Evolutionary conservation across 2,797 vertebrate genomes (phyloP).

Genomic region (Protosalanx chinensis): DNA sequence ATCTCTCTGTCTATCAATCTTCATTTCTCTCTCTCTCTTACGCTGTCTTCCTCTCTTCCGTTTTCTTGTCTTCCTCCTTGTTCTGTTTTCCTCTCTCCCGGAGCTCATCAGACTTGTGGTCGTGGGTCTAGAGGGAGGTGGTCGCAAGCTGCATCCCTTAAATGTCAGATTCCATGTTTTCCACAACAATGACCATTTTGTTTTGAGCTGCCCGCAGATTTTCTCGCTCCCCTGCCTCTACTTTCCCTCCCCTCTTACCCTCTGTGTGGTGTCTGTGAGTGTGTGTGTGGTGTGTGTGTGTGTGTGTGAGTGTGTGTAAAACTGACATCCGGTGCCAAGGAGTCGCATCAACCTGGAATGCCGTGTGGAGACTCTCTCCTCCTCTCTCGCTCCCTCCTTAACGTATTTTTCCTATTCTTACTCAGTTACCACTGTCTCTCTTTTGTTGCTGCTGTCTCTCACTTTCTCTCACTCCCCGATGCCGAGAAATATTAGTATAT

Average conservation of each 20-base stretch:
- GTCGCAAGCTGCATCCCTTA: conserved; percentile 61
- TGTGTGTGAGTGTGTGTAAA: conserved; percentile 26
- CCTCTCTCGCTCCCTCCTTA: conserved; percentile 4
- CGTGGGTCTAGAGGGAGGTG: conserved; percentile 38
- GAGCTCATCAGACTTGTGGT: not conserved
- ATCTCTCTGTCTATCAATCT: not conserved
- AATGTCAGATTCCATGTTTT: conserved; percentile 67
- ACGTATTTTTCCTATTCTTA: conserved; percentile 19
- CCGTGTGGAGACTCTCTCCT: conserved; percentile 34
- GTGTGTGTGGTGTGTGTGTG: conserved; percentile 4
- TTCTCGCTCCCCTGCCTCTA: conserved; percentile 37
- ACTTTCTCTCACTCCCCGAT: conserved; percentile 32
- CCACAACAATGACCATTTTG: conserved; percentile 69
- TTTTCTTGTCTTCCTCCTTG: not conserved
- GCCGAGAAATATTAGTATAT: conserved; percentile 69
- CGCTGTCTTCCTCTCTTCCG: not conserved
- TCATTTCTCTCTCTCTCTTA: not conserved
- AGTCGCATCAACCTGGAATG: conserved; percentile 51
- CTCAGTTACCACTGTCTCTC: conserved; percentile 22
- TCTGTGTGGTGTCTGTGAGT: conserved; percentile 4
- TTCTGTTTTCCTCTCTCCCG: conserved; percentile 13
- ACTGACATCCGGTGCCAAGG: conserved; percentile 40
- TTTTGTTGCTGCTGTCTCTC: conserved; percentile 19
- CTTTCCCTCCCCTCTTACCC: conserved; percentile 36
- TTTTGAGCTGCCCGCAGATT: conserved; percentile 61